Evolutionary conservation across 2,113 vertebrate species (phyloP).

Genomic region (Gorsachius goisagi): DNA sequence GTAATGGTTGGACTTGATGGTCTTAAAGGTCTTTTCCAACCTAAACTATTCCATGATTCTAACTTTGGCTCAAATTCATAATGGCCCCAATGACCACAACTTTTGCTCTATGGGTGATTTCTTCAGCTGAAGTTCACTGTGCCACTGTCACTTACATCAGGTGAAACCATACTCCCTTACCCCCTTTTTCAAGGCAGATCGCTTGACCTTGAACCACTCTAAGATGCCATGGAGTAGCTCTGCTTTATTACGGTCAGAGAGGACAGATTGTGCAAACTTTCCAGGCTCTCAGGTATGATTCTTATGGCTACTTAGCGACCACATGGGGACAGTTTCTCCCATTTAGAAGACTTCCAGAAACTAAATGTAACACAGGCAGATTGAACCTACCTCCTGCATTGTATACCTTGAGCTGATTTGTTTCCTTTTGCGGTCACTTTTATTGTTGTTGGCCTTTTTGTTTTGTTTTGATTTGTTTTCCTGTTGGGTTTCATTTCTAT

Average conservation of each 20-base stretch:
- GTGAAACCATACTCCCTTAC: not conserved
- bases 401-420: not conserved
- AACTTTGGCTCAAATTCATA: not conserved
- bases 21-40: no score
- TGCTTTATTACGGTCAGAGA: not conserved
- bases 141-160: no score
- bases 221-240: not conserved
- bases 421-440: not conserved
- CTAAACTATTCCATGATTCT: no score
- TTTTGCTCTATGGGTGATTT: not conserved
- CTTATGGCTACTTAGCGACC: not conserved
- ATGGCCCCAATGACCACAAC: rapidly evolving
- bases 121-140: not conserved
- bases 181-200: not conserved
- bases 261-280: not conserved
- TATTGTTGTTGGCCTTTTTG: not conserved
- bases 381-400: not conserved
- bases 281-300: not conserved
- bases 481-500: not conserved
- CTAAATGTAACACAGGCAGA: not conserved
- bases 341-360: not conserved
- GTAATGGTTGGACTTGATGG: no score
- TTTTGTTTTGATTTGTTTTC: not conserved
- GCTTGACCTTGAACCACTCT: not conserved
- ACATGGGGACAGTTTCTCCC: not conserved